These are phyloP conservation scores for Tipula confusa DNA, from an alignment of 2,888 invertebrate genomes.

Conservation along the genomic window DNA sequence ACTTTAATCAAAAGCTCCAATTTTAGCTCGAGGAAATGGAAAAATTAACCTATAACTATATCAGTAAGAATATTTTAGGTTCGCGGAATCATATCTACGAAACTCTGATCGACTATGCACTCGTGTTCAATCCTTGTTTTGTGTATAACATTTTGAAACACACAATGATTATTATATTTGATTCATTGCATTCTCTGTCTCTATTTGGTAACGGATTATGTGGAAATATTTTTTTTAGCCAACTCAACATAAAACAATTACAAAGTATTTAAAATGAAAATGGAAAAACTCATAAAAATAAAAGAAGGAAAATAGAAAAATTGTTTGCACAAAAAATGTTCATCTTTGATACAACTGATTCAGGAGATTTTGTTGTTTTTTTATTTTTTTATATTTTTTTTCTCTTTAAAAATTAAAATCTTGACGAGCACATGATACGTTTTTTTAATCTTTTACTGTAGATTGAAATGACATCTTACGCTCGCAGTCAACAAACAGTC, in stretches of 20 bases:
- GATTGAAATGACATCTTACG: neutral
- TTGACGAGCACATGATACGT: neutral
- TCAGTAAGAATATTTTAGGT: too few species aligned
- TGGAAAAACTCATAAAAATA: constrained; percentile 13
- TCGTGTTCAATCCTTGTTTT: neutral
- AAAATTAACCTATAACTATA: too few species aligned
- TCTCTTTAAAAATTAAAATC: neutral
- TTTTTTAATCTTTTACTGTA: neutral
- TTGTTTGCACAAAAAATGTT: neutral
- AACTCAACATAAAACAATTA: constrained; percentile 25
- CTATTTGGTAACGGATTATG: constrained; percentile 16
- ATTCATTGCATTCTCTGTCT: neutral
- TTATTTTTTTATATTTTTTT: neutral
- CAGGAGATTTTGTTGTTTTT: neutral
- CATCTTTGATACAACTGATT: neutral
- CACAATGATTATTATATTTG: constrained; percentile 16
- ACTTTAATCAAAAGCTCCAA: too few species aligned
- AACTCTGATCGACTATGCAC: neutral
- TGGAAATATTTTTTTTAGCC: neutral
- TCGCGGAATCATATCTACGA: neutral
- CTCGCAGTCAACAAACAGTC: too few species aligned
- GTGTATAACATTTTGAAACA: neutral
- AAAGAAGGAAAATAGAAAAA: neutral
- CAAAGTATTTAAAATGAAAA: neutral
- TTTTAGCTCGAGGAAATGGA: too few species aligned